Evolutionary conservation across 2,797 vertebrate genomes (phyloP).

Genomic region (Coracias cyanogaster): DNA sequence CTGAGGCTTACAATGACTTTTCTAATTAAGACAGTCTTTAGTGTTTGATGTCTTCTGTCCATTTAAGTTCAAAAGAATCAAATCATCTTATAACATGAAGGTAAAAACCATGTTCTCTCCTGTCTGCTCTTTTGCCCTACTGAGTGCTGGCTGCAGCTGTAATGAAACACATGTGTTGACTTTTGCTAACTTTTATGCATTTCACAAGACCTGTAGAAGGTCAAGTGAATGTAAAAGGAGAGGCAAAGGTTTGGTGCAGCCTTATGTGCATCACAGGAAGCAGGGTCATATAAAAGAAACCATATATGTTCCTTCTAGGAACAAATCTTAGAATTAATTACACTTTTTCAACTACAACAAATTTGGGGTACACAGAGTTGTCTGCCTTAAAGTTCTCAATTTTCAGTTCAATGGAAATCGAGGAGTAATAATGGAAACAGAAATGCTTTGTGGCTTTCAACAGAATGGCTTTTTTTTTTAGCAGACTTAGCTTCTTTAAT

Average conservation of each 20-base stretch:
- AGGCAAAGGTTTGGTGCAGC: not conserved
- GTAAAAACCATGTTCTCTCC: not conserved
- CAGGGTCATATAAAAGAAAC: not conserved
- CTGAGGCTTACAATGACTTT: not conserved
- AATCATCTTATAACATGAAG: not conserved
- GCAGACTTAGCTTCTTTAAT: not conserved
- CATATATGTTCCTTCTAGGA: not conserved
- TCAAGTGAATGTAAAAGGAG: not conserved
- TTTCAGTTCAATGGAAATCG: not conserved
- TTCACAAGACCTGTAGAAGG: not conserved
- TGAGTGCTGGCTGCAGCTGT: not conserved
- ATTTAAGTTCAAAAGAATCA: not conserved
- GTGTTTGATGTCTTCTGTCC: not conserved
- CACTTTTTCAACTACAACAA: not conserved
- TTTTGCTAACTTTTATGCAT: not conserved
- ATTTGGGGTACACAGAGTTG: not conserved
- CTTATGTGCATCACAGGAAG: not conserved
- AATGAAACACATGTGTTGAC: not conserved
- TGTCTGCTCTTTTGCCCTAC: not conserved
- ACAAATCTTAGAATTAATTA: not conserved
- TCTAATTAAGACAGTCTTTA: not conserved
- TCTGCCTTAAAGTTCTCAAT: not conserved
- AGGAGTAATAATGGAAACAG: not conserved
- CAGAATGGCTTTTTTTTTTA: not conserved
- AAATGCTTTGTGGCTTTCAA: not conserved